Conservation (phyloP, 1,140 invertebrate genomes). For the Dolichoris vasculosae region DNA sequence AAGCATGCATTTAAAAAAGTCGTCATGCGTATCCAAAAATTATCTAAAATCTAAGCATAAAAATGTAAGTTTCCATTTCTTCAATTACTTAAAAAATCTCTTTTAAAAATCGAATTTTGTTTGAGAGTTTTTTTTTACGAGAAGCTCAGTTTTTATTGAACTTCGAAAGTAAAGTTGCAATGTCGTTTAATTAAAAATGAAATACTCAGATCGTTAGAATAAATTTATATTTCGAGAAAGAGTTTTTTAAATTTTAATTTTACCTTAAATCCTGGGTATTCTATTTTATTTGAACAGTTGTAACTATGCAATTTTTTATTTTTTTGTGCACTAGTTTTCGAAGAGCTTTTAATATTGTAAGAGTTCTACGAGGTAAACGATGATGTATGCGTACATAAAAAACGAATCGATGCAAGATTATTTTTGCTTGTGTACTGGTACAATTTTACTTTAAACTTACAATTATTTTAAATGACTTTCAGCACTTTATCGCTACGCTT, state of each 20-base stretch:
- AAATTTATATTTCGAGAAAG: not conserved
- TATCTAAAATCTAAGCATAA: slow-evolving; percentile 8
- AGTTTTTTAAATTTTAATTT: not conserved
- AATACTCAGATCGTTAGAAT: not conserved
- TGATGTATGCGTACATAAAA: not conserved
- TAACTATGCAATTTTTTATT: not conserved
- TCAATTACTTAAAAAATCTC: not conserved
- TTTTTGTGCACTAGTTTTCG: not conserved
- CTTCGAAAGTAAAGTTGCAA: not conserved
- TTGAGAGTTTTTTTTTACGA: not conserved
- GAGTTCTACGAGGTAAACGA: not conserved
- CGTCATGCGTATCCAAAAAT: slow-evolving; percentile 8
- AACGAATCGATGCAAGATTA: not conserved
- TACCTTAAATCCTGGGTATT: not conserved
- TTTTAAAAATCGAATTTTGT: not conserved
- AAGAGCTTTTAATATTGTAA: not conserved
- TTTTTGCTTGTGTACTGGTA: not conserved
- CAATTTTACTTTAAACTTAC: too few species aligned
- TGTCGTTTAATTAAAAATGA: too few species aligned
- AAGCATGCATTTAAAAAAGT: slow-evolving; percentile 1
- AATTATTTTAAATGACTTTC: not conserved
- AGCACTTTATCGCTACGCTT: not conserved
- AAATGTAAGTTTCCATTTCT: slow-evolving; percentile 1
- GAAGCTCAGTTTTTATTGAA: too few species aligned
- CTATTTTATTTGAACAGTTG: not conserved